Percentiles rank a stretch among this genome's conserved stretches.
Conservation (phyloP, 2,113 vertebrate species). For the Anoura caudifer region DNA sequence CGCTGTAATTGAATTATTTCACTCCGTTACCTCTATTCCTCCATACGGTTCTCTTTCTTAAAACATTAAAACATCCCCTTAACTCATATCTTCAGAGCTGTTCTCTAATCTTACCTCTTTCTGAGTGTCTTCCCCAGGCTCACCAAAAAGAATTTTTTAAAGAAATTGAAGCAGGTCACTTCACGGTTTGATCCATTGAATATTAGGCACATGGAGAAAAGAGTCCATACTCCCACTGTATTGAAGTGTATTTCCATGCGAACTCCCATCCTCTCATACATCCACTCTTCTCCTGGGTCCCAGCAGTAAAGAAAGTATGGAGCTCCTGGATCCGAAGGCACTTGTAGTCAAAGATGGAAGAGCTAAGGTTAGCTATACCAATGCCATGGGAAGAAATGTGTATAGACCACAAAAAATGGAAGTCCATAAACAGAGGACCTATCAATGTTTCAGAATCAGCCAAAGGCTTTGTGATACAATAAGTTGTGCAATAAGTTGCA, state of each 20-base stretch:
- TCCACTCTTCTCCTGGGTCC: background rate
- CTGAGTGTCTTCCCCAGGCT: background rate
- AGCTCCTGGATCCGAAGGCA: fast-evolving
- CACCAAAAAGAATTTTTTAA: background rate
- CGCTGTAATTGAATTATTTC: background rate
- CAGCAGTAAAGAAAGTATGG: background rate
- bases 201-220: background rate
- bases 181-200: background rate
- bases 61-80: background rate
- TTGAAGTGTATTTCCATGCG: background rate
- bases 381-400: background rate
- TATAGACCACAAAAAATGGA: background rate
- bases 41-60: background rate
- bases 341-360: background rate
- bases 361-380: background rate
- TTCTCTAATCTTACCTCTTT: background rate
- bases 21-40: background rate
- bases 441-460: background rate
- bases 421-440: background rate
- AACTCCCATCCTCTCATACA: background rate
- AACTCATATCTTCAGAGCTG: background rate
- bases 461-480: background rate
- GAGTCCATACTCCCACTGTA: fast-evolving
- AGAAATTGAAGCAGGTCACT: background rate
- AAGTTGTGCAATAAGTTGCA: background rate